These are phyloP conservation scores for Auanema sp. DNA, from an alignment of 2,888 invertebrate species.

Conservation along the genomic window DNA sequence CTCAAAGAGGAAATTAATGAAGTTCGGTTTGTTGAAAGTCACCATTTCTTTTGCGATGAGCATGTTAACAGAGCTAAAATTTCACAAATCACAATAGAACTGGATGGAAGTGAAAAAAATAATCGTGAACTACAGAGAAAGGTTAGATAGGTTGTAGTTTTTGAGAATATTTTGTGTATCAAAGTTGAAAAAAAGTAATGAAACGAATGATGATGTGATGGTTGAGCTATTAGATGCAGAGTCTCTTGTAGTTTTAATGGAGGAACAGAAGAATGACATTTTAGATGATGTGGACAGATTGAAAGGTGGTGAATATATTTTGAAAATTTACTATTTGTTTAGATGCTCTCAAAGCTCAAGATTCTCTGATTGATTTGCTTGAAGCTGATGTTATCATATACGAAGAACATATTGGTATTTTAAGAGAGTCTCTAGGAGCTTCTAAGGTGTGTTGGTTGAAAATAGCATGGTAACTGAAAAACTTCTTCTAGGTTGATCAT, in stretches of 20 bases:
- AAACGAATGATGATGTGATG: slow-evolving; percentile 10
- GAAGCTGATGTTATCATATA: slow-evolving; percentile 61
- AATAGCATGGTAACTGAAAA: neutral
- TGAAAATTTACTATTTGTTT: slow-evolving; percentile 11
- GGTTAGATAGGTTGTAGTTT: slow-evolving; percentile 9
- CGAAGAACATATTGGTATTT: slow-evolving; percentile 59
- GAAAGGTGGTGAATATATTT: slow-evolving; percentile 48
- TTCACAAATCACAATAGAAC: slow-evolving; percentile 38
- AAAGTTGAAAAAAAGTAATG: neutral
- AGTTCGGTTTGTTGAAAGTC: slow-evolving; percentile 24
- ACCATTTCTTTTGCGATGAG: neutral
- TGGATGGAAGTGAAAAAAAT: slow-evolving; percentile 34
- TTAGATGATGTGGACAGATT: slow-evolving; percentile 53
- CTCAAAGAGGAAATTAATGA: slow-evolving; percentile 50
- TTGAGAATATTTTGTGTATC: neutral
- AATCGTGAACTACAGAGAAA: slow-evolving; percentile 35
- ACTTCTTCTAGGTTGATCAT: slow-evolving; percentile 44
- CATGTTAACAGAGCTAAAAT: slow-evolving; percentile 34
- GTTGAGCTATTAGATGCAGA: slow-evolving; percentile 43
- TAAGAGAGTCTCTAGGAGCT: slow-evolving; percentile 58
- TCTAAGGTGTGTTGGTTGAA: slow-evolving; percentile 37
- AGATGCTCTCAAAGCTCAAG: slow-evolving; percentile 59
- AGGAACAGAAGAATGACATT: slow-evolving; percentile 50
- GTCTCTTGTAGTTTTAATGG: slow-evolving; percentile 36
- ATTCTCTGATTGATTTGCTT: slow-evolving; percentile 53